Base-by-base conservation (phyloP, 1,140 invertebrate species). In the Solenopsis invicta region DNA sequence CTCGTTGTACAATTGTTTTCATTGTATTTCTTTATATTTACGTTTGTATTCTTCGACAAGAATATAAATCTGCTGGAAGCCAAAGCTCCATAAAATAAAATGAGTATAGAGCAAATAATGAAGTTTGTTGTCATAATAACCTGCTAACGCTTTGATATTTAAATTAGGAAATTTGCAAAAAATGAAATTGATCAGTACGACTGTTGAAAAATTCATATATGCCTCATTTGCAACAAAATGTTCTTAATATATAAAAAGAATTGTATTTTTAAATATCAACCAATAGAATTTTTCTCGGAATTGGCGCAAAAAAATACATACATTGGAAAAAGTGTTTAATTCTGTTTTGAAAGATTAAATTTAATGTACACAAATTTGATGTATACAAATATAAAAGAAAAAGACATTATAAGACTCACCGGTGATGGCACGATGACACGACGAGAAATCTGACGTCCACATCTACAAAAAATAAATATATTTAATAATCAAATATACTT, bases 121-220 rank as follows among this genome's bases (percentile, higher is more conserved):
- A 41, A 21, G 9, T n/a, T 29, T 29, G 29, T 29, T 29, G 29
- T 29, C 13, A 21, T 41, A 1, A 21, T 21, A 1, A 67, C 13
- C 10, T 45, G 37, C 24, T 61, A 61, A 67, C 45, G 37, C 4
- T 67, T 5, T 1, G 34, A 1, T 18, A 4, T 18, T 37, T n/a
- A 66, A 66, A 66, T n/a, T 66, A n/a, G 37, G 2, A 37, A 41
- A 41, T 66, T 66, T 66, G 29, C 1, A 66, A 41, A 66, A 66
- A 66, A 13, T 12, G 8, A 4, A n/a, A 1, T 29, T 29, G 6
- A 29, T 41, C 18, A 41, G 8, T 66, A 41, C 41, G 34, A 4
- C 64, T 66, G 4, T n/a, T n/a, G 1, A 66, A n/a, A 41, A 9
- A 5, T 5, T 13, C 0, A 21, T 41, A 37, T 34, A n/a, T 3